A percentile compares a stretch with the other conserved stretches of the same genome.
These are phyloP conservation scores for Tetragonisca angustula DNA, from an alignment of 2,888 invertebrate species.

Conservation along the genomic window DNA sequence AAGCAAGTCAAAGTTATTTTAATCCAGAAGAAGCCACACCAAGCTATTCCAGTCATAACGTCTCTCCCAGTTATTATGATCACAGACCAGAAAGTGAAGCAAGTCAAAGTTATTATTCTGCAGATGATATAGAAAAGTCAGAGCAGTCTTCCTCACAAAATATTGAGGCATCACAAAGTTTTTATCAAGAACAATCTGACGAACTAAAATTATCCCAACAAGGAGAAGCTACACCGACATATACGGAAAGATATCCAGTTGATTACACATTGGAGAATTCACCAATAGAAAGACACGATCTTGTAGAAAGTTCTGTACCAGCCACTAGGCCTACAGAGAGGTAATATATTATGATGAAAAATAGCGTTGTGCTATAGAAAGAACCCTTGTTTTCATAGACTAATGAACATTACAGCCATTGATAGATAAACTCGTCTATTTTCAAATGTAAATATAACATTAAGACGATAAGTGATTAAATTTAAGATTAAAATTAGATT, in stretches of 20 bases:
- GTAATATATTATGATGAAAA: conserved; percentile 74
- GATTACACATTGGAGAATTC: conserved; percentile 80
- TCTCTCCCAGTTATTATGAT: conserved; percentile 79
- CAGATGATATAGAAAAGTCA: conserved; percentile 74
- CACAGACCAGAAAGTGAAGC: conserved; percentile 79
- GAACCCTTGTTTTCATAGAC: conserved; percentile 57
- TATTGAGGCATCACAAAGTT: conserved; percentile 81
- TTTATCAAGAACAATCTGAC: conserved; percentile 78
- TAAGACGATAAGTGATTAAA: conserved; percentile 74
- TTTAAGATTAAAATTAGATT: conserved; percentile 76
- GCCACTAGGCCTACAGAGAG: conserved; percentile 80
- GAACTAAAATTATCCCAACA: conserved; percentile 74
- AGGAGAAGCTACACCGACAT: conserved; percentile 81
- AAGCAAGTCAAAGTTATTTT: conserved; percentile 81
- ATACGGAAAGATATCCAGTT: conserved; percentile 79
- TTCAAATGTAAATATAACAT: conserved; percentile 79
- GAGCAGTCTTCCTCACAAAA: conserved; percentile 77
- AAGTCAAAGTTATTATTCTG: conserved; percentile 80
- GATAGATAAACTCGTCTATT: conserved; percentile 68
- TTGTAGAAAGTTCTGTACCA: conserved; percentile 82
- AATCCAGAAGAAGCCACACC: conserved; percentile 76
- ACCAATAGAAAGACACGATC: conserved; percentile 81
- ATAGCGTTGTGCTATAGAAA: conserved; percentile 43
- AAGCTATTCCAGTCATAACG: conserved; percentile 77
- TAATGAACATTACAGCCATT: conserved; percentile 57